Evolutionary conservation across 30 jellyfish, hydroid and myxozoan species (phyloP).

Genomic region (Aurelia aurita complex sp. Pacific): DNA sequence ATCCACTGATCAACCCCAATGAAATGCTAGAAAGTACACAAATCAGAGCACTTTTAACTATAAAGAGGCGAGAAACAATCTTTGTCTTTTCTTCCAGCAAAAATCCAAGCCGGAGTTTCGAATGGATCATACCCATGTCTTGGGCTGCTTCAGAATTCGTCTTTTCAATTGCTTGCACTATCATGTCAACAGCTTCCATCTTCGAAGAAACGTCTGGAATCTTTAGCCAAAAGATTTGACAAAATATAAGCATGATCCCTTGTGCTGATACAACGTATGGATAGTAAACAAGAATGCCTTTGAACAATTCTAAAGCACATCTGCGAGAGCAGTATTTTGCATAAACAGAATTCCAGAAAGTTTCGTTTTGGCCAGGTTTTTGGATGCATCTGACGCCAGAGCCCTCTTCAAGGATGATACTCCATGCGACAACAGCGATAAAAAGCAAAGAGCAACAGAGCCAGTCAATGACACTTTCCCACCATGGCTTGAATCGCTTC

Average conservation of each 20-base stretch:
- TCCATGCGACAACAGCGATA: conserved; percentile 47
- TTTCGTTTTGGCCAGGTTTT: neutral
- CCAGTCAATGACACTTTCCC: conserved; percentile 50
- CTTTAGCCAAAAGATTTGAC: conserved; percentile 58
- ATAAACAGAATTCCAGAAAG: conserved; percentile 25
- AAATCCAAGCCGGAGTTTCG: neutral
- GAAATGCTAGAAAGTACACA: neutral
- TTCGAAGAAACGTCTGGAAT: conserved; percentile 34
- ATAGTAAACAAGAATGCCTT: conserved; percentile 29
- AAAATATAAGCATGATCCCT: conserved; percentile 34
- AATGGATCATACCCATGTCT: neutral
- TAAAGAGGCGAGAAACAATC: neutral
- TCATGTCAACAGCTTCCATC: neutral
- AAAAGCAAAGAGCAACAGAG: conserved; percentile 21
- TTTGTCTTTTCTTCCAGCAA: neutral
- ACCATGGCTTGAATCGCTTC: conserved; percentile 53
- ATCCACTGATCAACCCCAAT: neutral
- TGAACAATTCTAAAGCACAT: conserved; percentile 47
- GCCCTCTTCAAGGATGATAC: conserved; percentile 26
- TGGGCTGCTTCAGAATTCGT: too few relatives aligned
- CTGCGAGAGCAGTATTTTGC: conserved; percentile 46
- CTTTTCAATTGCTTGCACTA: too few relatives aligned
- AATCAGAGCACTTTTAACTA: neutral
- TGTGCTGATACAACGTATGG: conserved; percentile 26
- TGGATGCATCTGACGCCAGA: conserved; percentile 41